Base-by-base conservation (phyloP, 2,888 invertebrate genomes). In the Lagria hirta region DNA sequence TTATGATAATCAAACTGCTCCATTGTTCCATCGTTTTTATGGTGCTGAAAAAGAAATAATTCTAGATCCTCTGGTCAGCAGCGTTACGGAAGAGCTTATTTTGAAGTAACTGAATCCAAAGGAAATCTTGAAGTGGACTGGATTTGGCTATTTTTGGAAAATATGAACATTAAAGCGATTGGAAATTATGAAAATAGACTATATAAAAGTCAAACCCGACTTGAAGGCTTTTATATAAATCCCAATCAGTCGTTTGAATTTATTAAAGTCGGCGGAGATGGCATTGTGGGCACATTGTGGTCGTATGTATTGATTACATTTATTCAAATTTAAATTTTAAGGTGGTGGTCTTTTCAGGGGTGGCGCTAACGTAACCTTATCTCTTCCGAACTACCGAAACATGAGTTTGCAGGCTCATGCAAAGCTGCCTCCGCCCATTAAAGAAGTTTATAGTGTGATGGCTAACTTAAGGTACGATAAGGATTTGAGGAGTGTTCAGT, bases 381-480 rank as follows among this genome's bases (percentile, higher is more conserved):
- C 76, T 2, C 62, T 76, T 26, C 68, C 77, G 48, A 62, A 70
- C 49, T 66, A 71, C 35, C 70, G 75, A 20, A 77, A 80, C n/a
- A 52, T 82, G 6, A 75, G 76, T 38, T 67, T 79, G 1, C 59
- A 78, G 1, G 69, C 81, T 1, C 75, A 77, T 60, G 70, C 81
- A 0, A 77, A 77, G 43, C 65, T 84, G 1, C 84, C 85, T 3
- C 78, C 81, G 29, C 83, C 83, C 0, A 76, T 78, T 52, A 74
- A 77, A 1, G 84, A 85, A 53, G 75, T 79, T 2, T 83, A 86
- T 61, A 77, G 79, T 3, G 51, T 83, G 1, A 64, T 68, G 43
- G 65, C 80, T 0, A 75, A 76, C 49, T 76, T 76, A 23, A 66
- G 73, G 21, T 64, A 73, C 18, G 74, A 63, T 0, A 59, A 64